A percentile compares a stretch with the other conserved stretches of the same genome.
Conservation (phyloP, 1,140 invertebrate species). For the Cardiocondyla obscurior region DNA sequence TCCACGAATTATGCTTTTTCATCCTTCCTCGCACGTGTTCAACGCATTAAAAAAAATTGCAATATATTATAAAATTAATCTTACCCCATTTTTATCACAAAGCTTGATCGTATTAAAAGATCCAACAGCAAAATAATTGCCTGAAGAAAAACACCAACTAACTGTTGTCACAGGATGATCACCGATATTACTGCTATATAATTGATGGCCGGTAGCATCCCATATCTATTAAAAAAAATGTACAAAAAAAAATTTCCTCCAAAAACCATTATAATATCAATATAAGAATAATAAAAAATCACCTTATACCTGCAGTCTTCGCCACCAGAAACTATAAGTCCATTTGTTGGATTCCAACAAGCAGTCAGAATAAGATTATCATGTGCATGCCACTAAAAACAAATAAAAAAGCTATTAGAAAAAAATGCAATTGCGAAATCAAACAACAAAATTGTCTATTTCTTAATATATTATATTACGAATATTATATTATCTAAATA, state of each 20-base stretch:
- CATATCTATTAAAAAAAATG: slow-evolving; percentile 89
- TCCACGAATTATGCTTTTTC: too few species aligned
- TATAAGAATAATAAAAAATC: too few species aligned
- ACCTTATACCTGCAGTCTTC: slow-evolving; percentile 98
- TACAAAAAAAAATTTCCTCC: too few species aligned
- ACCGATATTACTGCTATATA: slow-evolving; percentile 92
- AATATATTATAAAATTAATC: slow-evolving; percentile 72
- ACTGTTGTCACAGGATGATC: slow-evolving; percentile 96
- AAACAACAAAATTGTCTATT: too few species aligned
- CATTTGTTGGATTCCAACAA: slow-evolving; percentile 94
- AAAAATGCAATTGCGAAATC: background rate
- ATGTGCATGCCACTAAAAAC: slow-evolving; percentile 96
- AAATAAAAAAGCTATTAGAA: background rate
- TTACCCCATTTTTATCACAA: slow-evolving; percentile 96
- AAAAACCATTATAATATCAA: too few species aligned
- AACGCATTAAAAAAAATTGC: too few species aligned
- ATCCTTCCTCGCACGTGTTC: too few species aligned
- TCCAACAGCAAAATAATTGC: slow-evolving; percentile 96
- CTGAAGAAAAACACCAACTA: slow-evolving; percentile 94
- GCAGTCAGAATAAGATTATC: slow-evolving; percentile 95
- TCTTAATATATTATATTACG: too few species aligned
- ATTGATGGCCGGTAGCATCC: slow-evolving; percentile 94
- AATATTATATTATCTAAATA: too few species aligned
- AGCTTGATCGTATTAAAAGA: slow-evolving; percentile 96
- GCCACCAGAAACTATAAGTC: slow-evolving; percentile 95